These are phyloP conservation scores for Pitta sordida DNA, from an alignment of 2,113 vertebrate species.

Conservation along the genomic window DNA sequence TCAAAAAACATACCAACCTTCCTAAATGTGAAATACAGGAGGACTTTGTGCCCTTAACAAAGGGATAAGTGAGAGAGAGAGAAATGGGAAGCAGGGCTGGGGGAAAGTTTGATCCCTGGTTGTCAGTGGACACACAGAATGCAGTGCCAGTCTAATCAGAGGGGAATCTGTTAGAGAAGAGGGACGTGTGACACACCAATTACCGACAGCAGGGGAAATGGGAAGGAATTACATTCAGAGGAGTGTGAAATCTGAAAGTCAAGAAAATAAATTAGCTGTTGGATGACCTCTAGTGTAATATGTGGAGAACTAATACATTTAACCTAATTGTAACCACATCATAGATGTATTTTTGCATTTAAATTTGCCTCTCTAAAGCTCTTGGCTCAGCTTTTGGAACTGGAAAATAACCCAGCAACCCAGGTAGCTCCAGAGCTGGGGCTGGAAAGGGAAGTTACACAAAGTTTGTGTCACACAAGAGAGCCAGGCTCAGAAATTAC, in stretches of 20 bases:
- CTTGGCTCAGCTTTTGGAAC: not conserved
- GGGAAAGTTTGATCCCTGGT: constrained; percentile 5
- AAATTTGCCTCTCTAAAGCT: not conserved
- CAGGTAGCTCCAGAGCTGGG: not conserved
- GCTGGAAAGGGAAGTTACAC: not conserved
- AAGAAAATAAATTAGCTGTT: constrained; percentile 53
- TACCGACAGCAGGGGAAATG: constrained; percentile 48
- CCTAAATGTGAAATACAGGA: not conserved
- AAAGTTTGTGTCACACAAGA: not conserved
- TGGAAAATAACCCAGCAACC: not conserved
- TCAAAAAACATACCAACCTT: not conserved
- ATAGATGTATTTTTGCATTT: constrained; percentile 16
- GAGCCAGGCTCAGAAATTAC: not conserved
- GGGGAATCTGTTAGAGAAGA: constrained; percentile 3
- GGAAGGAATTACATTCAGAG: constrained; percentile 46
- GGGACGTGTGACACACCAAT: constrained; percentile 33
- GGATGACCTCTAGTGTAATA: constrained; percentile 49
- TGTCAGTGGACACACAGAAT: constrained; percentile 3
- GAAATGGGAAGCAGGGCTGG: not conserved
- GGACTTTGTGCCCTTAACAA: constrained; percentile 29
- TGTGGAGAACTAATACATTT: constrained; percentile 42
- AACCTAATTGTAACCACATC: constrained; percentile 45
- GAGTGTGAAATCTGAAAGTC: constrained; percentile 57
- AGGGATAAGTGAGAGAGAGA: not conserved
- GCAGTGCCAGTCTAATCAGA: not conserved